Evolutionary conservation across 2,113 vertebrate genomes (phyloP).

Genomic region (Prinia subflava): DNA sequence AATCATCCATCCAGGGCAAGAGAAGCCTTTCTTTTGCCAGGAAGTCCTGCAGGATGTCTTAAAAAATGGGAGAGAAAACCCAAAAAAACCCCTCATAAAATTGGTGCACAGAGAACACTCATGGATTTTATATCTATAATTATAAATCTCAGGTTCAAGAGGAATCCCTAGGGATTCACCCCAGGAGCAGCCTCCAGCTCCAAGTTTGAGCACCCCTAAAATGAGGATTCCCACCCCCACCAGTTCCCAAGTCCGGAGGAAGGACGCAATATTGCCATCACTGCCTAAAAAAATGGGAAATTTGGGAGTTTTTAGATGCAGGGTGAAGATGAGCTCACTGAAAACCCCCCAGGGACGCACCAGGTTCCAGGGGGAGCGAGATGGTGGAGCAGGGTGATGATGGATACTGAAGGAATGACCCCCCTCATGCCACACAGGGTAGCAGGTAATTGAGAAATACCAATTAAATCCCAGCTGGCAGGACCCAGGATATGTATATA

Average conservation of each 20-base stretch:
- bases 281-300: neutral
- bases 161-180: neutral
- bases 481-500: neutral
- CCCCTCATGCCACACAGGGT: neutral
- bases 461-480: neutral
- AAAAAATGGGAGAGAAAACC: neutral
- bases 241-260: neutral
- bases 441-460: neutral
- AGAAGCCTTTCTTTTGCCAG: neutral
- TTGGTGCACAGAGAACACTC: accelerated
- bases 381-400: accelerated
- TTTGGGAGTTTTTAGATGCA: accelerated
- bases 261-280: accelerated
- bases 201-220: neutral
- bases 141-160: neutral
- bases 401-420: neutral
- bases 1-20: neutral
- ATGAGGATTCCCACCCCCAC: accelerated
- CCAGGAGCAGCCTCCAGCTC: neutral
- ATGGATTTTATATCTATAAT: neutral
- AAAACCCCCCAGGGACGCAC: neutral
- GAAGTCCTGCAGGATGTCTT: neutral
- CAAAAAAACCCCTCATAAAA: neutral
- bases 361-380: accelerated
- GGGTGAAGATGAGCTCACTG: neutral